Conservation (phyloP, 2,113 vertebrate genomes). For the Anser brachyrhynchus region DNA sequence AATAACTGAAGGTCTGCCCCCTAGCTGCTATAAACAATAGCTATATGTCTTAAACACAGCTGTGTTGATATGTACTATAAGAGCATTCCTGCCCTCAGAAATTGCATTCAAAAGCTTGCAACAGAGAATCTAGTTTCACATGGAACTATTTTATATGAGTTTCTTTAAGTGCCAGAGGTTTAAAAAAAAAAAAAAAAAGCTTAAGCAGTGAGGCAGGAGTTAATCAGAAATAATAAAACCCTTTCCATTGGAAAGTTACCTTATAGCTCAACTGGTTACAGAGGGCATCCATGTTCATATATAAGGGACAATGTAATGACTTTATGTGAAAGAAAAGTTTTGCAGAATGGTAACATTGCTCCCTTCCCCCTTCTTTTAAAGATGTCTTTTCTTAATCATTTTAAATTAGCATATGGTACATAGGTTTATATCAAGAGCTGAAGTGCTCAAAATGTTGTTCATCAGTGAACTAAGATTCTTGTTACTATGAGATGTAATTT, state of each 20-base stretch:
- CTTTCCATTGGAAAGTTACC: not conserved
- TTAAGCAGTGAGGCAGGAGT: not conserved
- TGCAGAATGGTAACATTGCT: not conserved
- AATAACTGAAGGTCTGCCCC: not conserved
- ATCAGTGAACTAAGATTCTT: constrained; percentile 27
- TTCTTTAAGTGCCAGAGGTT: not conserved
- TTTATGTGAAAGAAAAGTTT: not conserved
- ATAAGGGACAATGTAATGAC: not conserved
- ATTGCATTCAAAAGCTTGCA: not conserved
- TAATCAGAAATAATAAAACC: not conserved
- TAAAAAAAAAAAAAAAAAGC: not conserved
- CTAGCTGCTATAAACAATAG: not conserved
- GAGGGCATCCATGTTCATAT: not conserved
- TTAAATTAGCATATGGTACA: constrained; percentile 42
- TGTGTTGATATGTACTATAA: not conserved
- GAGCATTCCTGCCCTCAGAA: not conserved
- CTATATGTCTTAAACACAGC: not conserved
- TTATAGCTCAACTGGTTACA: not conserved
- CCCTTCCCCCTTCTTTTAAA: not conserved
- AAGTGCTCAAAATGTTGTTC: constrained; percentile 41
- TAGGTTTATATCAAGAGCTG: constrained; percentile 35
- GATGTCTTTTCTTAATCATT: constrained; percentile 41
- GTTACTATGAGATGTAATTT: constrained; percentile 32
- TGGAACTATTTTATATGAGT: not conserved
- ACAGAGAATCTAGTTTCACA: not conserved